Percentiles rank a stretch among this genome's conserved stretches.
Evolutionary conservation across 1,140 invertebrate genomes (phyloP).

Genomic region (Conus betulinus): DNA sequence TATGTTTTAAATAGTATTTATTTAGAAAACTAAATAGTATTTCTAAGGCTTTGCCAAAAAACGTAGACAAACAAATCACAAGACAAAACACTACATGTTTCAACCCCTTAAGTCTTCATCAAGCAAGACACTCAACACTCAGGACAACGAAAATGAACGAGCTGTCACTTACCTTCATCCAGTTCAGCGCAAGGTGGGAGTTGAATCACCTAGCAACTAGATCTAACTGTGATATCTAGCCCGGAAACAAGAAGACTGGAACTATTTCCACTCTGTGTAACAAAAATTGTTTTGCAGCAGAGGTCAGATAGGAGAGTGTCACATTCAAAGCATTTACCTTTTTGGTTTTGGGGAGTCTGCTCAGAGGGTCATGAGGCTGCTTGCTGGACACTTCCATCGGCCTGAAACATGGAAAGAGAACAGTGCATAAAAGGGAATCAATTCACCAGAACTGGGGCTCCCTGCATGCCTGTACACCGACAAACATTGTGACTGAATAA

Average conservation of each 20-base stretch:
- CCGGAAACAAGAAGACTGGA: neutral
- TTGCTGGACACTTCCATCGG: neutral
- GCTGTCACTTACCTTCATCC: no score
- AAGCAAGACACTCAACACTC: no score
- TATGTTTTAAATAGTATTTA: no score
- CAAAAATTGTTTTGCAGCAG: neutral
- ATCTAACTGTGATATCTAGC: neutral
- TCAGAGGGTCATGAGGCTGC: neutral
- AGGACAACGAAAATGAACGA: neutral
- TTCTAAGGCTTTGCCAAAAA: no score
- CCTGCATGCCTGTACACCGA: neutral
- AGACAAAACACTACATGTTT: no score
- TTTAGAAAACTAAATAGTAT: no score
- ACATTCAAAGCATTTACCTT: neutral
- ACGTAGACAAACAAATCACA: no score
- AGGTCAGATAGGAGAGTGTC: neutral
- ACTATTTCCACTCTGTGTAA: neutral
- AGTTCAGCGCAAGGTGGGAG: neutral
- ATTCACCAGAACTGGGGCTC: neutral
- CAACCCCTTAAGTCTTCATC: no score
- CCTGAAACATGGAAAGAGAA: neutral
- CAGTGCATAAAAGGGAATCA: neutral
- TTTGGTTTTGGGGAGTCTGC: neutral
- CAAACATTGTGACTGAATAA: neutral
- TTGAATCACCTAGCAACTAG: neutral